Percentiles rank a stretch among this genome's conserved stretches.
These are phyloP conservation scores for Stramonita haemastoma DNA, from an alignment of 2,888 invertebrate genomes.

Conservation along the genomic window DNA sequence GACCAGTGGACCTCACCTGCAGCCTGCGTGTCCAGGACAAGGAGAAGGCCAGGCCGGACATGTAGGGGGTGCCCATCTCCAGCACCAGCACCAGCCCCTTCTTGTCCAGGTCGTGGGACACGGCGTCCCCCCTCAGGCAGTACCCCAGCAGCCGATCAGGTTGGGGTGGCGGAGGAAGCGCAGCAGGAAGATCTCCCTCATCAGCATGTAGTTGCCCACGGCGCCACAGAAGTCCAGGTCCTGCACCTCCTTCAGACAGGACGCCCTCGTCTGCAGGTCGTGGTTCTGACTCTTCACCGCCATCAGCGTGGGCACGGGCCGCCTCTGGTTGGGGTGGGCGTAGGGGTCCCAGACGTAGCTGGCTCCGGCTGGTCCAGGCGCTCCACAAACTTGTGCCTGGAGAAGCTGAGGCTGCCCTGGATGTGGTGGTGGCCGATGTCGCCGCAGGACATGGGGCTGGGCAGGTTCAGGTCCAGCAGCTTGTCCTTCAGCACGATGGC, in stretches of 20 bases:
- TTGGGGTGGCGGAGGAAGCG: constrained; percentile 57
- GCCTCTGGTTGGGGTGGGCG: neutral
- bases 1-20: constrained; percentile 52
- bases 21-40: constrained; percentile 55
- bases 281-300: constrained; percentile 62
- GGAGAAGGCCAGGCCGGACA: too few relatives aligned
- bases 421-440: constrained; percentile 62
- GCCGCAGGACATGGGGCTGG: constrained; percentile 44
- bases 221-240: constrained; percentile 60
- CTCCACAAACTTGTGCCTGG: constrained; percentile 38
- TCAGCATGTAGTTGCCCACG: constrained; percentile 66
- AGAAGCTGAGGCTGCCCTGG: constrained; percentile 57
- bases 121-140: constrained; percentile 67
- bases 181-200: constrained; percentile 65
- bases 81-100: constrained; percentile 66
- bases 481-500: constrained; percentile 62
- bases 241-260: constrained; percentile 66
- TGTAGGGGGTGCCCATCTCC: constrained; percentile 58
- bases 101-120: constrained; percentile 55
- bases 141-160: constrained; percentile 63
- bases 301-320: constrained; percentile 45
- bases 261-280: constrained; percentile 62
- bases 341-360: neutral
- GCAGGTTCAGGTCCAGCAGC: constrained; percentile 50
- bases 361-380: constrained; percentile 51